Conservation (phyloP, 2,113 vertebrate species). For the Sebastes schlegelii region DNA sequence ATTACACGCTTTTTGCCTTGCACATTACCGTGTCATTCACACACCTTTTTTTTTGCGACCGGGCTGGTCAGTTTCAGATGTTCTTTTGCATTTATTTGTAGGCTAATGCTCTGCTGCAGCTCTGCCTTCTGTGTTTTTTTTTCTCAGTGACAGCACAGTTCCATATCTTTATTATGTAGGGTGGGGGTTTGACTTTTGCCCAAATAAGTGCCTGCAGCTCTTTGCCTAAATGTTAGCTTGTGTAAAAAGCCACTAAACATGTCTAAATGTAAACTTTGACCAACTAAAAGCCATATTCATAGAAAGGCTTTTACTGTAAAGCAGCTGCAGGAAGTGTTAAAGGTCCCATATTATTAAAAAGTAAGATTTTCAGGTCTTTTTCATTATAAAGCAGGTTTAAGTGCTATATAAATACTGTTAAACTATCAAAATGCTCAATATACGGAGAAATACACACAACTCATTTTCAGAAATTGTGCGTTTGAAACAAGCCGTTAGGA, state of each 20-base stretch:
- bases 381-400: too few species aligned
- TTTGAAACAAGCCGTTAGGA: too few species aligned
- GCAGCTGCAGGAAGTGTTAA: not conserved
- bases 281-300: not conserved
- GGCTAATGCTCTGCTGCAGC: not conserved
- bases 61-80: not conserved
- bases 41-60: too few species aligned
- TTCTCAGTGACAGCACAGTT: not conserved
- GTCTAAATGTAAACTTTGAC: not conserved
- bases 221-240: not conserved
- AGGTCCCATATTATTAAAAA: too few species aligned
- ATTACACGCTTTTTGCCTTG: too few species aligned
- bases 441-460: too few species aligned
- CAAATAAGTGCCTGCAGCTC: not conserved
- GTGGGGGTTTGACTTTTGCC: constrained; percentile 8
- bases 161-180: not conserved
- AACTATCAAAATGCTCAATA: too few species aligned
- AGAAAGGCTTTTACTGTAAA: constrained; percentile 4
- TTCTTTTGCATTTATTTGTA: not conserved
- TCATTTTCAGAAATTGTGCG: too few species aligned
- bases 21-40: too few species aligned
- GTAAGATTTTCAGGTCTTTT: too few species aligned
- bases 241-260: not conserved
- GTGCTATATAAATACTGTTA: too few species aligned
- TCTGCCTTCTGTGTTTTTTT: too few species aligned